Base-by-base conservation (phyloP, 1,140 invertebrate species). In the Doryteuthis pealeii region DNA sequence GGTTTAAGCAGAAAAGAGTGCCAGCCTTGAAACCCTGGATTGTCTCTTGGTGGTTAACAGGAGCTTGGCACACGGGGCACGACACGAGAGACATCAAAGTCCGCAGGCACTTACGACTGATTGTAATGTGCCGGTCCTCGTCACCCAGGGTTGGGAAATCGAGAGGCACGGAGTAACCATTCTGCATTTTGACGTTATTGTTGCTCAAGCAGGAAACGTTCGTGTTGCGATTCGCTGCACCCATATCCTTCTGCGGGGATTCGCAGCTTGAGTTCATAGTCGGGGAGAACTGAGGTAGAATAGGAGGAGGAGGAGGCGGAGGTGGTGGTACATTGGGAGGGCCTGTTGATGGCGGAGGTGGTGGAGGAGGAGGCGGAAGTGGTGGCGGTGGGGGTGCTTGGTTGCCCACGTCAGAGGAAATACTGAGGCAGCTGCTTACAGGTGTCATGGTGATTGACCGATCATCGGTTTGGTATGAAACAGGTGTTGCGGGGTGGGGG, bases 31-130 rank as follows among this genome's bases (percentile, higher is more conserved):
- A 68, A 10, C 66, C 66, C 31, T 68, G 66, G 30, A 68, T 68
- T 32, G 66, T 68, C 31, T 68, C 66, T 68, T 68, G 66, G 31
- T 26, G 66, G 66, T 68, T 68, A 30, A 68, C 66, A 8, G n/a
- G 26, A 26, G 66, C 66, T 33, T 68, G 66, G 66, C 66, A 68
- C 1, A 30, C 31, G 15, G 66, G 66, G 31, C 66, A 68, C 1
- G 66, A 68, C 12, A 68, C 66, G 18, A 68, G 31, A 31, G 66
- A 68, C 66, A 68, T 32, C 30, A 68, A 33, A 30, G 66, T 68
- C 66, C 31, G n/a, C 66, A 68, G 66, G 66, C 66, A 68, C 26
- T 68, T 68, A 18, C 2, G 3, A 30, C 66, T 68, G 66, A 68
- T 68, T 12, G 32, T 2, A 18, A 68, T 30, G 18, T 33, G 66